Conservation (phyloP, 2,888 invertebrate species). For the Apeira syringaria region DNA sequence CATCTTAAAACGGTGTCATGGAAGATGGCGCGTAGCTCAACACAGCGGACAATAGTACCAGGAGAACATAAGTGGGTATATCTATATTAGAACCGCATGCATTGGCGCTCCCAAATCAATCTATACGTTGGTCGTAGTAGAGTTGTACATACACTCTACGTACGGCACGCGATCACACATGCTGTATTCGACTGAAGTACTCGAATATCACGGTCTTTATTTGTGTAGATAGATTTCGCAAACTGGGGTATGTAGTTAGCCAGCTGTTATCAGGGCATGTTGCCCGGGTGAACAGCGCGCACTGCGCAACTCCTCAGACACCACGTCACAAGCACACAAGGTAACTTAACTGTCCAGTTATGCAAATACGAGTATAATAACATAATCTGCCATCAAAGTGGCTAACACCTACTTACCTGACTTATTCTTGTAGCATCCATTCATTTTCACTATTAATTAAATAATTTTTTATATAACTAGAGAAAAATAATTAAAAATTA, state of each 20-base stretch:
- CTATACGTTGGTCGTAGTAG: no score
- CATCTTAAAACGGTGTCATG: constrained; percentile 35
- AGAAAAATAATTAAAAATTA: no score
- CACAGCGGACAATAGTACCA: constrained; percentile 71
- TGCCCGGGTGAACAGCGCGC: constrained; percentile 76
- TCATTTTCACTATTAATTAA: no score
- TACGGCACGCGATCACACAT: constrained; percentile 1
- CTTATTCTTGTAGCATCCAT: no score
- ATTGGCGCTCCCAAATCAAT: constrained; percentile 30
- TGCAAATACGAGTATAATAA: constrained; percentile 39
- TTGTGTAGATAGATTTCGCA: constrained; percentile 20
- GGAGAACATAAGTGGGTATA: constrained; percentile 47
- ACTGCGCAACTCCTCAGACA: constrained; percentile 82
- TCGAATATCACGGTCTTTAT: constrained; percentile 28
- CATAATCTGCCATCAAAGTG: constrained; percentile 22
- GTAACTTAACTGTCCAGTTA: constrained; percentile 42
- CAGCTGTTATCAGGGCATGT: constrained; percentile 53
- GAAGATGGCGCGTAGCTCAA: constrained; percentile 77
- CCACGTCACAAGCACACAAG: constrained; percentile 62
- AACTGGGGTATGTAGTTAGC: constrained; percentile 52
- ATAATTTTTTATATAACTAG: no score
- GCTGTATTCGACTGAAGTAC: constrained; percentile 19
- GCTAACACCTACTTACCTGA: no score
- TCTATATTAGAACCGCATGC: constrained; percentile 34
- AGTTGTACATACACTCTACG: no score